Base-by-base conservation (phyloP, 2,113 vertebrate genomes). In the Promerops cafer region DNA sequence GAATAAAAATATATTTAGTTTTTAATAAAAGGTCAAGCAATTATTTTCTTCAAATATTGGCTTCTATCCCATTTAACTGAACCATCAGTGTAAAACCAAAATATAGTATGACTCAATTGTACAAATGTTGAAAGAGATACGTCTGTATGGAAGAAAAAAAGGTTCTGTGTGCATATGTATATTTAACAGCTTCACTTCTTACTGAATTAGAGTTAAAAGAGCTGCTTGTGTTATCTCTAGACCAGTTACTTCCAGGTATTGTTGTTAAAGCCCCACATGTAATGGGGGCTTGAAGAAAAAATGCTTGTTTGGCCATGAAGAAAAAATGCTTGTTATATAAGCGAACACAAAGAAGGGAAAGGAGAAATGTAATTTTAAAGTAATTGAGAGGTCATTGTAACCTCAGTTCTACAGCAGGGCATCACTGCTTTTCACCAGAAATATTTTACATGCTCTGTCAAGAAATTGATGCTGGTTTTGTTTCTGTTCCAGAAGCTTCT, bases 401-500 rank as follows among this genome's bases (percentile, higher is more conserved):
- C 68, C 82, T 83, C 20, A 6, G 47, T 16, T 56, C 40, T 90
- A 11, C 50, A n/a, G 45, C 14, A 63, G 60, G 9, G 24, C 64
- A 54, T 83, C 11, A 0, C 68, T 24, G 82, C 90, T 89, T 59
- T 65, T 63, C 60, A 64, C 50, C 68, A 83, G 52, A 35, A 92
- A 52, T 77, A 37, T 37, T 78, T 47, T 40, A 45, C 6, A 0
- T 37, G 16, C 80, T 75, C 83, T 83, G 40, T 96, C 80, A 96
- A 95, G 93, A 91, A 90, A 78, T 14, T 39, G 56, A 22, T 65
- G 61, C 56, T 57, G 65, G 31, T 52, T 83, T 87, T 93, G 76
- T 83, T 92, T 53, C 69, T 87, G 69, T 84, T 90, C 90, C 90
- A 95, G 92, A 96, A 96, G 88, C 76, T 96, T 93, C 94, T 66